A percentile compares a stretch with the other conserved stretches of the same genome.
Evolutionary conservation across 1,140 invertebrate species (phyloP).

Genomic region (Antheraea mylitta): DNA sequence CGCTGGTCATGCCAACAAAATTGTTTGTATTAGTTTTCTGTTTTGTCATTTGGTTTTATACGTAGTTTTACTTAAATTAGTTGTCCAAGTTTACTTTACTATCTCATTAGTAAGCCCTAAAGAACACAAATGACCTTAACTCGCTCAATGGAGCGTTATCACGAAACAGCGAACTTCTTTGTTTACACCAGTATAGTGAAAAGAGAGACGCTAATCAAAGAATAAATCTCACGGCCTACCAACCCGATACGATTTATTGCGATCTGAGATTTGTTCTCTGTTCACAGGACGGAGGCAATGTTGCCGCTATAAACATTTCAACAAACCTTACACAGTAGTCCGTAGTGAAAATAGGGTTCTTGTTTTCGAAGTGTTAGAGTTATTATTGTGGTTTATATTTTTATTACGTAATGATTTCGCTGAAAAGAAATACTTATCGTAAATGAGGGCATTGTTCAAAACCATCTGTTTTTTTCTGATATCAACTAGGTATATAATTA

Average conservation of each 20-base stretch:
- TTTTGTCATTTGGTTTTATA: no score
- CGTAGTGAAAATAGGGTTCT: conserved; percentile 47
- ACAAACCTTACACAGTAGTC: conserved; percentile 44
- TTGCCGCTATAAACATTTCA: conserved; percentile 59
- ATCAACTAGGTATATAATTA: no score
- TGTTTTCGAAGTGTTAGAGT: conserved; percentile 48
- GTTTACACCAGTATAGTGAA: conserved; percentile 23
- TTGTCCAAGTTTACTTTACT: no score
- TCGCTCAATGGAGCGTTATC: background rate
- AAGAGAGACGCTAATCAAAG: conserved; percentile 47
- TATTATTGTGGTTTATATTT: conserved; percentile 35
- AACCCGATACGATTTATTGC: conserved; percentile 42
- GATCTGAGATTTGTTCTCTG: conserved; percentile 49
- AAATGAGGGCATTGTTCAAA: no score
- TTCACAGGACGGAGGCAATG: conserved; percentile 29
- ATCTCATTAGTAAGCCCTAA: no score
- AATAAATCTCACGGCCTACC: conserved; percentile 40
- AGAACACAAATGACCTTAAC: no score
- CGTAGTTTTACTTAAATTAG: no score
- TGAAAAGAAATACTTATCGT: no score
- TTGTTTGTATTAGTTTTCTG: no score
- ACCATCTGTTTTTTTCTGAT: no score
- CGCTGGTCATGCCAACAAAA: no score
- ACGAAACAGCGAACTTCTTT: conserved; percentile 6
- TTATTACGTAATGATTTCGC: no score